Conservation (phyloP, 35 echinoderm and acorn worm species). For the Holothuria glaberrima region DNA sequence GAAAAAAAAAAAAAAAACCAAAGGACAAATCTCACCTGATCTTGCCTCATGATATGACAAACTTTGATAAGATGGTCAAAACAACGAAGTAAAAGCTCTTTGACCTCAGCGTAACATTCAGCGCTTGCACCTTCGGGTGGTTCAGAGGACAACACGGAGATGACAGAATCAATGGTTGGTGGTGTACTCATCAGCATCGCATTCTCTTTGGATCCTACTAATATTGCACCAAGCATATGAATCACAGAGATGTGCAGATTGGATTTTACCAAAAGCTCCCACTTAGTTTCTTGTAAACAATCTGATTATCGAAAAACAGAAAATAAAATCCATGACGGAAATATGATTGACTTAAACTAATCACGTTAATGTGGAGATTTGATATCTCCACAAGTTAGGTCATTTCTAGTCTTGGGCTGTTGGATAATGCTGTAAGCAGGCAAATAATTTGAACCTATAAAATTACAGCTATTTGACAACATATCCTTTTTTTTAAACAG, state of each 20-base stretch:
- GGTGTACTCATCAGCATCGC: slow-evolving; percentile 42
- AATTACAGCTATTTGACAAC: no score
- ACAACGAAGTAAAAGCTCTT: background rate
- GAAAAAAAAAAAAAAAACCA: background rate
- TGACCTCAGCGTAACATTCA: background rate
- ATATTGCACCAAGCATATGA: slow-evolving; percentile 95
- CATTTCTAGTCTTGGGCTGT: no score
- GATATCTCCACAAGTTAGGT: no score
- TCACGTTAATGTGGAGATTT: no score
- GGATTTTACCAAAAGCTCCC: slow-evolving; percentile 47
- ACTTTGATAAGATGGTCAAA: slow-evolving; percentile 36
- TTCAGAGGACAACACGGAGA: slow-evolving; percentile 1
- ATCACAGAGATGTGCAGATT: slow-evolving; percentile 63
- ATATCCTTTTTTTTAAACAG: no score
- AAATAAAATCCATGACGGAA: no score
- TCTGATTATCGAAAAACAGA: slow-evolving; percentile 18
- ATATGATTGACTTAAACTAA: no score
- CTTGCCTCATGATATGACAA: slow-evolving; percentile 18
- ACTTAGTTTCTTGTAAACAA: slow-evolving; percentile 63
- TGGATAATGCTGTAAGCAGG: no score
- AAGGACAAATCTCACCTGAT: slow-evolving; percentile 5
- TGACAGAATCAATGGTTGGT: slow-evolving; percentile 14
- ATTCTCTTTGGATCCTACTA: slow-evolving; percentile 80
- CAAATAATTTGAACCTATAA: no score
- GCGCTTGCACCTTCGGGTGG: background rate